These are phyloP conservation scores for Perca flavescens DNA, from an alignment of 2,113 vertebrate species.

Conservation along the genomic window DNA sequence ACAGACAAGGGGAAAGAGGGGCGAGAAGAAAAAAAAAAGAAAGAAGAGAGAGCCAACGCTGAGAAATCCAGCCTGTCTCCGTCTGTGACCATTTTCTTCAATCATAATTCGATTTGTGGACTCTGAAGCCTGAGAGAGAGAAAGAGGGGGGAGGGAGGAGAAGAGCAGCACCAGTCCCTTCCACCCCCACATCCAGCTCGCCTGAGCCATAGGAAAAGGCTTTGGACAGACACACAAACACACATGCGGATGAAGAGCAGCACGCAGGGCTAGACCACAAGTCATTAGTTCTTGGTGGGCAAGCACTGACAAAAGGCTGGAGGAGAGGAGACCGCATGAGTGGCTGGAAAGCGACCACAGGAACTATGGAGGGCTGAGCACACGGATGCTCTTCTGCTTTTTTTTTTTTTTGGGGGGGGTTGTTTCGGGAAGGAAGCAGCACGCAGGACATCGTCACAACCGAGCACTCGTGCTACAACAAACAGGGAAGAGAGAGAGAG, in stretches of 20 bases:
- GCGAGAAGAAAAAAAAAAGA: slow-evolving; percentile 1
- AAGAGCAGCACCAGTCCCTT: slow-evolving; percentile 54
- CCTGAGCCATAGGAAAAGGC: slow-evolving; percentile 59
- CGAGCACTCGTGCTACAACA: slow-evolving; percentile 49
- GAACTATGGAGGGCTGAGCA: slow-evolving; percentile 52
- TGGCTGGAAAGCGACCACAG: slow-evolving; percentile 40
- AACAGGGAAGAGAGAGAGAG: slow-evolving; percentile 12
- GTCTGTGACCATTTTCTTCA: slow-evolving; percentile 50
- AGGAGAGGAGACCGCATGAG: slow-evolving; percentile 47
- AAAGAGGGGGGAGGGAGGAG: background rate
- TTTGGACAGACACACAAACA: slow-evolving; percentile 40
- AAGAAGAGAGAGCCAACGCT: slow-evolving; percentile 18
- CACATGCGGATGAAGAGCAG: slow-evolving; percentile 38
- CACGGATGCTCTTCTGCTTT: slow-evolving; percentile 21
- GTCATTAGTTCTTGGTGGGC: slow-evolving; percentile 77
- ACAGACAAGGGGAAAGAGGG: slow-evolving; percentile 43
- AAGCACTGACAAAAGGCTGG: slow-evolving; percentile 76
- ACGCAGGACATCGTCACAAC: slow-evolving; percentile 33
- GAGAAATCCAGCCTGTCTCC: slow-evolving; percentile 51
- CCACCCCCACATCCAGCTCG: slow-evolving; percentile 61
- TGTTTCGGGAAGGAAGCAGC: slow-evolving; percentile 21
- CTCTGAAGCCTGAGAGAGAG: slow-evolving; percentile 47
- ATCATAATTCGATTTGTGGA: slow-evolving; percentile 72
- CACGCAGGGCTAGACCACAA: slow-evolving; percentile 73
- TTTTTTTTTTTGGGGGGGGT: background rate